Percentiles rank a stretch among this genome's conserved stretches.
These are phyloP conservation scores for Lampris incognitus DNA, from an alignment of 2,113 vertebrate species.

Conservation along the genomic window DNA sequence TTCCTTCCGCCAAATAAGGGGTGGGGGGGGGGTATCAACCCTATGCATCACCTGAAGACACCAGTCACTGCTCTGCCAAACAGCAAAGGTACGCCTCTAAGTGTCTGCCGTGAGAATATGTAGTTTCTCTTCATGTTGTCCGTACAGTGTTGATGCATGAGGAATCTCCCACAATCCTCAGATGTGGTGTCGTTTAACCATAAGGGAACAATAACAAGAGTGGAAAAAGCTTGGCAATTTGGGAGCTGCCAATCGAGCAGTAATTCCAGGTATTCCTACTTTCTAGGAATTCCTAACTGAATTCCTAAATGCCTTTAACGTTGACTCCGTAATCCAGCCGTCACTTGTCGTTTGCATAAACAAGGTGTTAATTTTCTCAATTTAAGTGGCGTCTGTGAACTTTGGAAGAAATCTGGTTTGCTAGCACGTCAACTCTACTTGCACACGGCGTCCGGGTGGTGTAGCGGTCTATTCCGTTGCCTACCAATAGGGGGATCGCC, in stretches of 20 bases:
- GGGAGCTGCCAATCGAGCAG: constrained; percentile 22
- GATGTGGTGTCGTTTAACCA: constrained; percentile 26
- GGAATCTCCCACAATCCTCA: constrained; percentile 47
- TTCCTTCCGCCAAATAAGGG: too few species aligned
- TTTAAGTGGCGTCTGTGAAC: not conserved
- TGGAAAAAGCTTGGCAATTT: not conserved
- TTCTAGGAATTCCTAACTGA: not conserved
- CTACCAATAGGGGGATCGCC: too few species aligned
- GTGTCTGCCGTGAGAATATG: constrained; percentile 25
- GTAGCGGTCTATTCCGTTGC: too few species aligned
- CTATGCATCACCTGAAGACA: not conserved
- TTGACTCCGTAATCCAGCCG: too few species aligned
- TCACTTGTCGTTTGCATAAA: too few species aligned
- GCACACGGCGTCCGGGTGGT: not conserved
- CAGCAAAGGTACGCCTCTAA: not conserved
- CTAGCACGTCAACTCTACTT: not conserved
- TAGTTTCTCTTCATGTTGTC: constrained; percentile 23
- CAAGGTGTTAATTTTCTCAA: too few species aligned
- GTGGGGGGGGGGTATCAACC: too few species aligned
- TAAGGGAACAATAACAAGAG: constrained; percentile 2
- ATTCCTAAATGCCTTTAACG: not conserved
- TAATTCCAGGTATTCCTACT: constrained; percentile 5
- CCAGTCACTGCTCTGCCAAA: not conserved
- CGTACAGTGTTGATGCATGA: constrained; percentile 17
- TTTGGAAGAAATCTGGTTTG: not conserved